Evolutionary conservation across 2,888 invertebrate genomes (phyloP).

Genomic region (Timema cristinae): DNA sequence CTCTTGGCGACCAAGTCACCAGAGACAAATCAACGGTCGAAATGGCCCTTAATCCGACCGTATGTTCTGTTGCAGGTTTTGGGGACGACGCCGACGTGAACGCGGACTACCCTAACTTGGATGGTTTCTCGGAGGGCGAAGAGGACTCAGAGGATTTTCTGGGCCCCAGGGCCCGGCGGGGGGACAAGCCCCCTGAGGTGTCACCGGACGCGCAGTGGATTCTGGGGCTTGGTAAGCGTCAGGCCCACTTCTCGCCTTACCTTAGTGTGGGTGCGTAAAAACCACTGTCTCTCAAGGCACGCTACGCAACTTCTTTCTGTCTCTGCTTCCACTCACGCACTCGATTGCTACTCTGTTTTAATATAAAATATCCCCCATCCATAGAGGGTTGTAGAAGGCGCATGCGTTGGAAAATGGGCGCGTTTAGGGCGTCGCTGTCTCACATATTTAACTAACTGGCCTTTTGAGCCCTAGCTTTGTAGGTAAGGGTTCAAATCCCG

Average conservation of each 20-base stretch:
- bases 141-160: neutral
- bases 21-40: too few relatives aligned
- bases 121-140: too few relatives aligned
- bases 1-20: too few relatives aligned
- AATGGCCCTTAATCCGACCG: too few relatives aligned
- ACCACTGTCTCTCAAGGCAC: conserved; percentile 4
- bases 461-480: too few relatives aligned
- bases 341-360: too few relatives aligned
- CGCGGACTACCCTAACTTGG: neutral
- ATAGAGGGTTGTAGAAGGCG: too few relatives aligned
- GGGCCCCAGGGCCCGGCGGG: neutral
- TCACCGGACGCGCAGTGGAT: conserved; percentile 31
- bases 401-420: too few relatives aligned
- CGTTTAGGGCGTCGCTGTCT: too few relatives aligned
- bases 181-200: neutral
- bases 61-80: conserved; percentile 2
- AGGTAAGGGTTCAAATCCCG: too few relatives aligned
- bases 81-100: neutral
- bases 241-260: conserved; percentile 37
- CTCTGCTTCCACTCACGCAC: neutral
- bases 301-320: conserved; percentile 5
- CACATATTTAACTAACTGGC: too few relatives aligned
- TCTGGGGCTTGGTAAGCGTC: conserved; percentile 36
- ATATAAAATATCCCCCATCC: too few relatives aligned
- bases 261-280: conserved; percentile 38